Evolutionary conservation across 2,888 invertebrate species (phyloP).

Genomic region (Eledona agricola): DNA sequence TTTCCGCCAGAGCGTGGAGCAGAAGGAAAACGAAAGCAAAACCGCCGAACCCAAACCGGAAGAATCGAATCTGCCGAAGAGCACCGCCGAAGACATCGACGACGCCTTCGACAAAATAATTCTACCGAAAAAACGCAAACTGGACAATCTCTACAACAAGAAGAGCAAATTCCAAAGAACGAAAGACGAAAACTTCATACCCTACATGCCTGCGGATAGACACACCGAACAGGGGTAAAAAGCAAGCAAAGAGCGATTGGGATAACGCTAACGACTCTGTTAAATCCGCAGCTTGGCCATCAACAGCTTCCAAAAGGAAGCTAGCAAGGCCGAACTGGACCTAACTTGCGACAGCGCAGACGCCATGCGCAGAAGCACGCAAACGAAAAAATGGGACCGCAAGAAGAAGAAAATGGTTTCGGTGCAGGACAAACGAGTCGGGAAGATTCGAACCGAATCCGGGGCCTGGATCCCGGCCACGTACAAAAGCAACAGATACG

Average conservation of each 20-base stretch:
- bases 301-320: slow-evolving; percentile 82
- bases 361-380: slow-evolving; percentile 67
- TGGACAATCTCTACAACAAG: slow-evolving; percentile 67
- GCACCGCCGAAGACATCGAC: slow-evolving; percentile 67
- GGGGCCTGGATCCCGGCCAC: slow-evolving; percentile 94
- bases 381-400: slow-evolving; percentile 88
- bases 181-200: slow-evolving; percentile 87
- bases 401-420: slow-evolving; percentile 95
- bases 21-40: slow-evolving; percentile 54
- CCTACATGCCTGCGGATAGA: slow-evolving; percentile 84
- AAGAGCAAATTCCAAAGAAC: slow-evolving; percentile 65
- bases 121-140: slow-evolving; percentile 66
- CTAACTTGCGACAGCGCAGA: slow-evolving; percentile 83
- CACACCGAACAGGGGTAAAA: slow-evolving; percentile 83
- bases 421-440: slow-evolving; percentile 68
- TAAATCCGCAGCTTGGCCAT: slow-evolving; percentile 71
- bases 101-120: slow-evolving; percentile 67
- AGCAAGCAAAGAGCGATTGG: background rate
- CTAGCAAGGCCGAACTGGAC: slow-evolving; percentile 82
- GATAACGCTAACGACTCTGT: background rate
- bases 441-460: slow-evolving; percentile 94
- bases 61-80: slow-evolving; percentile 53
- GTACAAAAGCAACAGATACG: slow-evolving; percentile 91
- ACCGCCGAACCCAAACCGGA: slow-evolving; percentile 42
- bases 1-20: slow-evolving; percentile 61